Base-by-base conservation (phyloP, 2,888 invertebrate genomes). In the Slavum lentiscoides region DNA sequence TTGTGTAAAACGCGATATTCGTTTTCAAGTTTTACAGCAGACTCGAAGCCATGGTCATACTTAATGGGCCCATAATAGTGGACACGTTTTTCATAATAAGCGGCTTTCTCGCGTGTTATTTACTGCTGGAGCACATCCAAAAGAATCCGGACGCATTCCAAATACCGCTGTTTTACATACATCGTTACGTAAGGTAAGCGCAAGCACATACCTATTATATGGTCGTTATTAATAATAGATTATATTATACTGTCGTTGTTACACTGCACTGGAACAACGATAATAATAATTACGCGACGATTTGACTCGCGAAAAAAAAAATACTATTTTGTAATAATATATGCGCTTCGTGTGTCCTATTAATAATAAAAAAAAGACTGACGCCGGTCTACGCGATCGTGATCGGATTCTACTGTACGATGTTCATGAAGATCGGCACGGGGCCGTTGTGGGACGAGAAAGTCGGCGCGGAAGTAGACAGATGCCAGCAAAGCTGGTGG, bases 31-130 rank as follows among this genome's bases (percentile, higher is more conserved):
- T 83, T 58, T 82, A 83, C 72, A 70, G 84, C 55, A 83, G 83
- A 64, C 82, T 84, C 53, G 82, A 82, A 68, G 83, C 83, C 66
- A 83, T 84, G 82, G 37, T 84, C 55, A 81, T 84, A 30, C 82
- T 84, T 23, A 85, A 85, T 80, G 85, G 84, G 15, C 82, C 84
- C 0, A 83, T 85, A 23, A 83, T 84, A 4, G 85, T 85, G 37
- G 85, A 85, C 81, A 85, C 85, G 9, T 85, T 85, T 82, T 85
- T 85, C 67, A 84, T 85, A 5, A 83, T 85, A 74, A 84, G 84
- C 23, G 85, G 85, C 6, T 84, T 85, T 75, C 84, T 85, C 53
- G 84, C 85, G 30, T 83, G 84, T 49, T 83, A 84, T 66, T 82
- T 83, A 53, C 74, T 85, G 39, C 72, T 85, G 43, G 74, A 82